phyloP scores from a whole-genome alignment of 2,113 vertebrate genomes.

The Prunella fulvescens region DNA sequence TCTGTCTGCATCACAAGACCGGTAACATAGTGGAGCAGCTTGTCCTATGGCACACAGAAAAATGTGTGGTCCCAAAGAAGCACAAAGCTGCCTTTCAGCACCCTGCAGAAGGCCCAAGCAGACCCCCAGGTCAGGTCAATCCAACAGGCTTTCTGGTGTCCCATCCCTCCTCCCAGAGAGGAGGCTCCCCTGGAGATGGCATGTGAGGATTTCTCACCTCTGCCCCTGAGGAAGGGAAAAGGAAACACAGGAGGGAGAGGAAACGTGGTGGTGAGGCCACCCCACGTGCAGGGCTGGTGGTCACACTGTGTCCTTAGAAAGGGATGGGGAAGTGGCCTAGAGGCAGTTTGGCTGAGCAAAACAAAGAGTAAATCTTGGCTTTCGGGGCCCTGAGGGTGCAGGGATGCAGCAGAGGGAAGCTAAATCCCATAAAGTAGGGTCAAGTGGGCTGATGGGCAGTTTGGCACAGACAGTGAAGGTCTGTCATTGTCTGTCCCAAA shows the following conservation, averaged over 20 bases:
- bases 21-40: not conserved
- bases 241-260: not conserved
- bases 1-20: conserved; percentile 22
- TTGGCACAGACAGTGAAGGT: not conserved
- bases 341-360: not conserved
- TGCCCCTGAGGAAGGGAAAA: not conserved
- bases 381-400: accelerated
- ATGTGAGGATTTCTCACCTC: not conserved
- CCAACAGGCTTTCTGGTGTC: not conserved
- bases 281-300: not conserved
- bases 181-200: not conserved
- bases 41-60: not conserved
- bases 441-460: not conserved
- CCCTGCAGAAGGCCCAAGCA: not conserved
- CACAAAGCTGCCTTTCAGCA: conserved; percentile 5
- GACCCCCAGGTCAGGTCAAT: not conserved
- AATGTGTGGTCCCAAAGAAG: not conserved
- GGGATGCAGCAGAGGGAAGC: not conserved
- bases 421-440: not conserved
- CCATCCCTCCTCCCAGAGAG: accelerated
- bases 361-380: not conserved
- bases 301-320: not conserved
- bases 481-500: too few relatives aligned
- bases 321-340: not conserved
- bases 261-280: not conserved